Evolutionary conservation across 2,888 invertebrate species (phyloP).

Genomic region (Tolmerus cingulatus): DNA sequence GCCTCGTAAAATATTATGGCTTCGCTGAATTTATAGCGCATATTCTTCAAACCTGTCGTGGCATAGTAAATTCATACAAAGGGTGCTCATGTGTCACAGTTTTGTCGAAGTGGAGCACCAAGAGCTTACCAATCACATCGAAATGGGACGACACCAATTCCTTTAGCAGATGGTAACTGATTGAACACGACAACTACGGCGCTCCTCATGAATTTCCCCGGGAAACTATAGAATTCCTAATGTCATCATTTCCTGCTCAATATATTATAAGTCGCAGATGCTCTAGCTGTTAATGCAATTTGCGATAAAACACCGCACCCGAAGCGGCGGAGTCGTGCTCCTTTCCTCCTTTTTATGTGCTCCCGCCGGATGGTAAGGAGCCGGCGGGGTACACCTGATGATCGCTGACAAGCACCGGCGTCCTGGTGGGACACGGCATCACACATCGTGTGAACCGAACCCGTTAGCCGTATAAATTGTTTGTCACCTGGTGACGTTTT

Average conservation of each 20-base stretch:
- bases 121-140: slow-evolving; percentile 25
- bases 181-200: neutral
- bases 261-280: slow-evolving; percentile 15
- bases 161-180: slow-evolving; percentile 18
- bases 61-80: neutral
- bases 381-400: slow-evolving; percentile 21
- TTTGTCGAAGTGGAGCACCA: neutral
- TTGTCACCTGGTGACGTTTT: slow-evolving; percentile 40
- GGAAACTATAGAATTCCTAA: slow-evolving; percentile 6
- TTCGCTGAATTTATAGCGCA: neutral
- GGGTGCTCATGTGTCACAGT: neutral
- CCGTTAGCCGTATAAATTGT: slow-evolving; percentile 31
- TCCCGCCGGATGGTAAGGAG: neutral
- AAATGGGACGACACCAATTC: slow-evolving; percentile 21
- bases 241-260: slow-evolving; percentile 21
- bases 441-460: neutral
- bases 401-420: neutral
- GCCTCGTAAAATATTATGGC: neutral
- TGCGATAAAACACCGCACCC: neutral
- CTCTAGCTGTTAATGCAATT: slow-evolving; percentile 24
- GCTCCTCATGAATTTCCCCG: neutral
- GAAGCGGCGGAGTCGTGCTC: neutral
- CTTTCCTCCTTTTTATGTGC: neutral
- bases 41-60: neutral
- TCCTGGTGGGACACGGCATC: neutral